phyloP scores from a whole-genome alignment of 1,140 invertebrate genomes.

The Araneus ventricosus region DNA sequence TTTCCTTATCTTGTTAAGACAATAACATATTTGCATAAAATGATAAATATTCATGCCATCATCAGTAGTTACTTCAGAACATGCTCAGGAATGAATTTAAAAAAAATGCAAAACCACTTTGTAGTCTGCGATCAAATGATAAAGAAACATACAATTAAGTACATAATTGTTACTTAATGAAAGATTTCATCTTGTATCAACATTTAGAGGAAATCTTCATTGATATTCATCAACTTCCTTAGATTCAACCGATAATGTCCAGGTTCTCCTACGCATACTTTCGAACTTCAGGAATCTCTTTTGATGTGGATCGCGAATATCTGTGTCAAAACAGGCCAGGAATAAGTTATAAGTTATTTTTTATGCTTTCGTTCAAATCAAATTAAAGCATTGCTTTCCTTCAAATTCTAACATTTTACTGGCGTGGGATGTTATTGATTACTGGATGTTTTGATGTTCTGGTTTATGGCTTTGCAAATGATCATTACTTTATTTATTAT shows the following conservation, averaged over 20 bases:
- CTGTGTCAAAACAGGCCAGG: neutral
- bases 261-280: neutral
- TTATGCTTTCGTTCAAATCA: neutral
- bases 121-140: neutral
- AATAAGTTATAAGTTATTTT: slow-evolving; percentile 9
- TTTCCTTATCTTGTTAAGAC: too few species aligned
- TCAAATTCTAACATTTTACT: neutral
- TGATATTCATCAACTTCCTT: neutral
- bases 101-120: too few species aligned
- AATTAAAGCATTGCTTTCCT: neutral
- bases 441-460: too few species aligned
- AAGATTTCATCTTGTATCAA: neutral
- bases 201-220: neutral
- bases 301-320: neutral
- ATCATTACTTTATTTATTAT: too few species aligned
- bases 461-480: too few species aligned
- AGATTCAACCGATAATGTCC: neutral
- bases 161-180: neutral
- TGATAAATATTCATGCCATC: too few species aligned
- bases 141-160: neutral
- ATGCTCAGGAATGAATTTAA: too few species aligned
- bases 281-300: neutral
- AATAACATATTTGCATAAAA: too few species aligned
- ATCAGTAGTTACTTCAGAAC: too few species aligned
- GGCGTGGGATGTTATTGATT: neutral